Conservation (phyloP, 2,888 invertebrate species). For the Ecdyonurus torrentis region DNA sequence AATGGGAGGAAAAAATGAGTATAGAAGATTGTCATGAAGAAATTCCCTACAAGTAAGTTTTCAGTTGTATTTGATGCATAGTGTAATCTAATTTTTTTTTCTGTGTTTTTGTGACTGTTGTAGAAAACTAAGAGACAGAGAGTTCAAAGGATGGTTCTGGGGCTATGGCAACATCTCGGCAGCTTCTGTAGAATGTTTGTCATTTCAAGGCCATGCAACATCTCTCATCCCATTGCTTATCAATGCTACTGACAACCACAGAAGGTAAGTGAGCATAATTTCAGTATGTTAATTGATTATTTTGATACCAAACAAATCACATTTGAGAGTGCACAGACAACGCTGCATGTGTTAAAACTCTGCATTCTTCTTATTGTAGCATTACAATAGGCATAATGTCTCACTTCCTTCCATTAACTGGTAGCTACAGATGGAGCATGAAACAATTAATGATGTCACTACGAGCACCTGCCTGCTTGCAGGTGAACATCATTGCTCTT, state of each 20-base stretch:
- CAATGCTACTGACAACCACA: slow-evolving; percentile 13
- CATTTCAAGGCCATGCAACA: slow-evolving; percentile 62
- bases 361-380: too few species aligned
- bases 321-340: too few species aligned
- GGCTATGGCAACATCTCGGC: slow-evolving; percentile 52
- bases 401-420: too few species aligned
- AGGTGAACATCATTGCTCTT: too few species aligned
- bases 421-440: too few species aligned
- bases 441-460: too few species aligned
- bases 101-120: background rate
- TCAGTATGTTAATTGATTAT: too few species aligned
- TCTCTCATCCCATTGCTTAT: slow-evolving; percentile 28
- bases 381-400: too few species aligned
- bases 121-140: slow-evolving; percentile 20
- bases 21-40: slow-evolving; percentile 32
- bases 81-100: background rate
- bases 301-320: too few species aligned
- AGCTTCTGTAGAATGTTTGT: slow-evolving; percentile 51
- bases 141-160: slow-evolving; percentile 42
- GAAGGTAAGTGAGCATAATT: too few species aligned
- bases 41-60: slow-evolving; percentile 17
- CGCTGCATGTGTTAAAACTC: too few species aligned
- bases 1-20: slow-evolving; percentile 71
- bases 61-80: background rate
- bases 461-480: too few species aligned